phyloP scores from a whole-genome alignment of 2,113 vertebrate species.

The Saccopteryx bilineata region DNA sequence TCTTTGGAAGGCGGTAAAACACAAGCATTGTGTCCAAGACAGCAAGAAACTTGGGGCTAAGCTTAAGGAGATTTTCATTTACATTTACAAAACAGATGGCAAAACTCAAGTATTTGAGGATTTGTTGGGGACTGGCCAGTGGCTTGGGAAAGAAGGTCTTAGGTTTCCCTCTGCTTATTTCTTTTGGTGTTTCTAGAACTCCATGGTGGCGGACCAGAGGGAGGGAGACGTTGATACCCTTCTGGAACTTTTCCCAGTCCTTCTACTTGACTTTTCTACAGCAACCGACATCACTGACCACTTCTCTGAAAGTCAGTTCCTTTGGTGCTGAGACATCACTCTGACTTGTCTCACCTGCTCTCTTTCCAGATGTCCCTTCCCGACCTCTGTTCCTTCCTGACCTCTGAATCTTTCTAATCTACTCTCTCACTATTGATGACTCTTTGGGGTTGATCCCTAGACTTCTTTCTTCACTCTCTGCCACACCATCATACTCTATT shows the following conservation, averaged over 20 bases:
- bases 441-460: background rate
- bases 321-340: background rate
- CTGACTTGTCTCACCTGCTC: background rate
- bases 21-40: background rate
- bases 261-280: background rate
- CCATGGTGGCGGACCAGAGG: fast-evolving
- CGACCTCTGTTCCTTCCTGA: background rate
- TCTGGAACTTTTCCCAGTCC: background rate
- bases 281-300: background rate
- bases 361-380: background rate
- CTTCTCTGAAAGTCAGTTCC: background rate
- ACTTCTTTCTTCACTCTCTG: background rate
- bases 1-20: background rate
- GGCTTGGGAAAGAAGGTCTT: background rate
- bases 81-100: background rate
- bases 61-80: background rate
- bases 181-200: background rate
- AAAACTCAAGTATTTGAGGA: background rate
- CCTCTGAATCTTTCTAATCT: background rate
- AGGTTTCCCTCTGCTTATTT: background rate
- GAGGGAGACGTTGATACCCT: background rate
- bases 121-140: background rate
- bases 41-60: background rate
- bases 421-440: background rate
- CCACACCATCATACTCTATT: background rate